Evolutionary conservation across 1,140 invertebrate genomes (phyloP), one percentile per base, ranked within the genome.

Genomic region (Eupeodes corollae): DNA sequence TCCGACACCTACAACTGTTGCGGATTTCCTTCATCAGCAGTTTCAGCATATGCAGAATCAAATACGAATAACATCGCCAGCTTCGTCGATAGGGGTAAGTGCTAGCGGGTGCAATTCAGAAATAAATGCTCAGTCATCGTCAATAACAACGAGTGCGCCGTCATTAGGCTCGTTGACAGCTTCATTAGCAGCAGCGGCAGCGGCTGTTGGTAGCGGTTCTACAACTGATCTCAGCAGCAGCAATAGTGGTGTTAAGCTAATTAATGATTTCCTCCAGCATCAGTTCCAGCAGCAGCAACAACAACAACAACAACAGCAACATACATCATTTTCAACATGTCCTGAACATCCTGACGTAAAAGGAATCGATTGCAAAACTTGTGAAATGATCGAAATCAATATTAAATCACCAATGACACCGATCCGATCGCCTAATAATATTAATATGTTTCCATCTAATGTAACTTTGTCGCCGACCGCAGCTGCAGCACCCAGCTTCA

Each of bases 391-490:
- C 6, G 58, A 63, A 14, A 53, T 61, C 15, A 47, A 45, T 39
- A 42, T 14, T 12, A 37, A 48, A 40, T 49, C 30, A 33, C 33
- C 51, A 35, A 43, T 56, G 56, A 41, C 56, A 50, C 42, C 52
- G 33, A 31, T 52, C 42, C 19, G 57, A 49, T 68, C 56, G 34
- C 60, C 67, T 52, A 47, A 55, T 41, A 52, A 43, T 56, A 50
- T 39, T 65, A 57, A 32, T 49, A 56, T 6, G 54, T 2, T 68
- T 61, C 47, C 71, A 55, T 32, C 68, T 58, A 32, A 52, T 10
- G 49, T 62, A 42, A 42, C 79, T 44, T 77, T 79, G 21, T 74
- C 80, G 43, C 75, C 70, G 32, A 77, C 72, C 65, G 77, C 68
- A 50, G 82, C 68, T 66, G 62, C n/a, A 46, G 54, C 48, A 38